Conservation (phyloP, 2,113 vertebrate genomes). For the Eurystomus gularis region DNA sequence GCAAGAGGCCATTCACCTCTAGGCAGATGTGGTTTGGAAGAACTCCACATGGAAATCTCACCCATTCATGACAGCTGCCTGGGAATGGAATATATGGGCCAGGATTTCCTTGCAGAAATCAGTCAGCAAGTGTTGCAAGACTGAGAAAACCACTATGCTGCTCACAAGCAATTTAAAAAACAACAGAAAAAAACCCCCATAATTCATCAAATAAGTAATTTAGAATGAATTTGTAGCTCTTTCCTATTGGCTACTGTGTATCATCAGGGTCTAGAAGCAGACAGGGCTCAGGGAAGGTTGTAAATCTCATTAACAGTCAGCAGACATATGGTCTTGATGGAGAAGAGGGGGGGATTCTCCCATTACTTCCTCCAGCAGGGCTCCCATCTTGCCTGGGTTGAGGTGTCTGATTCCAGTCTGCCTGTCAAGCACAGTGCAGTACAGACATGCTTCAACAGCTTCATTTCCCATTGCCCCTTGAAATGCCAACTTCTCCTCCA, state of each 20-base stretch:
- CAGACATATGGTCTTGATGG: not conserved
- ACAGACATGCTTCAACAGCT: not conserved
- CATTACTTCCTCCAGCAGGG: not conserved
- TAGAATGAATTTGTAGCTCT: not conserved
- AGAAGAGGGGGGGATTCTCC: not conserved
- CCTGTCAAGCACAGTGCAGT: too few species aligned
- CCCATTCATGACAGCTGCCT: not conserved
- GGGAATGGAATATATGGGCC: not conserved
- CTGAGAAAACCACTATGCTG: not conserved
- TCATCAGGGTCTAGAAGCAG: not conserved
- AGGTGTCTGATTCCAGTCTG: not conserved
- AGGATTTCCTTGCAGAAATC: not conserved
- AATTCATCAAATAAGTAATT: not conserved
- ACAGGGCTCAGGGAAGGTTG: not conserved
- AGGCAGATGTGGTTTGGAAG: not conserved
- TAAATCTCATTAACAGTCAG: not conserved
- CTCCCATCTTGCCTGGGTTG: not conserved
- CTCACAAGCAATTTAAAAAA: not conserved
- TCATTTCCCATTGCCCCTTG: not conserved
- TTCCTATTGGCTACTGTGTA: not conserved
- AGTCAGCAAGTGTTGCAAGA: not conserved
- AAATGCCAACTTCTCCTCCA: not conserved
- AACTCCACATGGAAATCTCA: not conserved
- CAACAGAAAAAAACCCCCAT: not conserved
- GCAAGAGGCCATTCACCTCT: not conserved